Conservation (phyloP, 2,797 vertebrate genomes). For the Ficedula albicollis region DNA sequence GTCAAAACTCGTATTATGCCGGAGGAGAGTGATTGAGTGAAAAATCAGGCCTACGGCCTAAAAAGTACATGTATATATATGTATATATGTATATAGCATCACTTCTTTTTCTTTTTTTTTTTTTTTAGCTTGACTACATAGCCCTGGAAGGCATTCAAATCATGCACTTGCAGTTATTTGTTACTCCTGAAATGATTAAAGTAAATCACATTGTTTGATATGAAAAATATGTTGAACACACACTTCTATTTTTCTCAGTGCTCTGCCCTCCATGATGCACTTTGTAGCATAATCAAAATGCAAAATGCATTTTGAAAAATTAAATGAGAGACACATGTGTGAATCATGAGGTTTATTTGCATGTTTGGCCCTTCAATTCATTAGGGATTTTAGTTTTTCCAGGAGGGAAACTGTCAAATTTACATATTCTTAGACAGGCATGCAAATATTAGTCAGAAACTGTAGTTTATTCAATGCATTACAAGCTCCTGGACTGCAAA, state of each 20-base stretch:
- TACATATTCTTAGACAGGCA: slow-evolving; percentile 36
- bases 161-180: slow-evolving; percentile 47
- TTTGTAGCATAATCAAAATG: slow-evolving; percentile 68
- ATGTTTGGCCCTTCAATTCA: slow-evolving; percentile 54
- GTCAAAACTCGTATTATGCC: too few relatives aligned
- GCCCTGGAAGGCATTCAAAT: slow-evolving; percentile 47
- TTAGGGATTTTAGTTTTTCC: slow-evolving; percentile 51
- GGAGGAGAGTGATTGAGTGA: too few relatives aligned
- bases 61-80: too few relatives aligned
- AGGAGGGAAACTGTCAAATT: slow-evolving; percentile 33
- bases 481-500: slow-evolving; percentile 16
- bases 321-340: slow-evolving; percentile 52
- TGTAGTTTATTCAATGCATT: slow-evolving; percentile 28
- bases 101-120: background rate
- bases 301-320: slow-evolving; percentile 71
- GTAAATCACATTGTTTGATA: slow-evolving; percentile 67
- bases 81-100: background rate
- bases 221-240: slow-evolving; percentile 65
- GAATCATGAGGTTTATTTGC: slow-evolving; percentile 68
- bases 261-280: slow-evolving; percentile 15
- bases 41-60: too few relatives aligned
- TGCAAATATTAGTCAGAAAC: slow-evolving; percentile 26
- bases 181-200: slow-evolving; percentile 58
- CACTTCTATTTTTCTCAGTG: slow-evolving; percentile 26
- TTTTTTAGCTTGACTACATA: slow-evolving; percentile 18